Conservation (phyloP, 2,888 invertebrate species). For the Eristalinus aeneus region DNA sequence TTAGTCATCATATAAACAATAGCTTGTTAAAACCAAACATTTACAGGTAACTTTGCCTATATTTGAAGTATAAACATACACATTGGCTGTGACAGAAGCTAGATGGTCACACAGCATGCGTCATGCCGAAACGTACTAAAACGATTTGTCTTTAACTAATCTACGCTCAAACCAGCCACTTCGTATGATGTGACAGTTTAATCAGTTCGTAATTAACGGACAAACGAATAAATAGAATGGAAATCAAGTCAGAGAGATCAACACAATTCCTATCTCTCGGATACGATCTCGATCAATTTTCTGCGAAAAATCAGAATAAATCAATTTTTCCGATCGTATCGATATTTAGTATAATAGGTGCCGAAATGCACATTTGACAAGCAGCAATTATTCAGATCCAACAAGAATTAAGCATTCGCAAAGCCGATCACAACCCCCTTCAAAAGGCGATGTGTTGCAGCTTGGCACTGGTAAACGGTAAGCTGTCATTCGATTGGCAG, state of each 20-base stretch:
- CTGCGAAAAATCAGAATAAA: slow-evolving; percentile 48
- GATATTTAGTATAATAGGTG: slow-evolving; percentile 24
- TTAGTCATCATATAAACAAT: too few species aligned
- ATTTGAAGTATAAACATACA: not conserved
- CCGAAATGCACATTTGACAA: slow-evolving; percentile 53
- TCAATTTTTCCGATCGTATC: slow-evolving; percentile 39
- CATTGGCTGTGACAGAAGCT: too few species aligned
- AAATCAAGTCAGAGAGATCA: not conserved
- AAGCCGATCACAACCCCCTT: slow-evolving; percentile 15
- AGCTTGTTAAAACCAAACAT: too few species aligned
- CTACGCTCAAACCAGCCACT: too few species aligned
- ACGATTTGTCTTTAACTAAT: too few species aligned
- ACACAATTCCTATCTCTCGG: slow-evolving; percentile 23
- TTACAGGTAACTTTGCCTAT: too few species aligned
- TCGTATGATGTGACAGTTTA: too few species aligned
- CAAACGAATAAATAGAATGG: slow-evolving; percentile 29
- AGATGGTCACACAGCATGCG: too few species aligned
- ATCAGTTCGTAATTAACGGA: slow-evolving; percentile 41
- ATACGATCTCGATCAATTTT: slow-evolving; percentile 61
- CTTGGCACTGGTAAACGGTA: slow-evolving; percentile 15
- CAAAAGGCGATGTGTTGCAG: not conserved
- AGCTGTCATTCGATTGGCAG: slow-evolving; percentile 42
- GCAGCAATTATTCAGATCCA: slow-evolving; percentile 58
- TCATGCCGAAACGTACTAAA: too few species aligned
- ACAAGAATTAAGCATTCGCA: slow-evolving; percentile 38